Evolutionary conservation across 1,140 invertebrate species (phyloP).

Genomic region (Pteromalus puparum): DNA sequence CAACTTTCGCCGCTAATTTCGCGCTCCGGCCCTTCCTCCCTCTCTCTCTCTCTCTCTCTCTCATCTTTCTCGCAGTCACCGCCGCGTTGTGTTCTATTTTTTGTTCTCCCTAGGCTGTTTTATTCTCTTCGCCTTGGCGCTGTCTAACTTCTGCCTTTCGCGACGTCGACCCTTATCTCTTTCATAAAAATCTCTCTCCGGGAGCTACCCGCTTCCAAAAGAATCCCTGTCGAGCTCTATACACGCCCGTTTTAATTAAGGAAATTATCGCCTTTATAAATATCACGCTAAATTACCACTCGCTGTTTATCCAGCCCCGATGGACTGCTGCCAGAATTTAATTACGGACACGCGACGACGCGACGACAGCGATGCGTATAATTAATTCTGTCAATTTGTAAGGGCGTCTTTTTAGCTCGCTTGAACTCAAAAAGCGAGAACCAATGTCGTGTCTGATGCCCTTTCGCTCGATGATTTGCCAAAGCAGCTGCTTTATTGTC

Average conservation of each 20-base stretch:
- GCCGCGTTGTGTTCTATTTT: constrained; percentile 27
- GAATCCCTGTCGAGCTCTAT: background rate
- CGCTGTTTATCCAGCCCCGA: constrained; percentile 31
- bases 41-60: constrained; percentile 18
- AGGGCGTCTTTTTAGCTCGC: no score
- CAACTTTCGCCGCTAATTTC: constrained; percentile 66
- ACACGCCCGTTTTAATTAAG: constrained; percentile 29
- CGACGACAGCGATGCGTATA: background rate
- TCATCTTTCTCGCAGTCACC: constrained; percentile 14
- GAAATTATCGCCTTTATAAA: constrained; percentile 43
- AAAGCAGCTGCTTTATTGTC: no score
- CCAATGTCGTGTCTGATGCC: no score
- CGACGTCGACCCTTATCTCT: constrained; percentile 21
- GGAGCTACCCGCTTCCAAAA: background rate
- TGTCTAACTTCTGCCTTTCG: constrained; percentile 23
- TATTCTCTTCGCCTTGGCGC: constrained; percentile 24
- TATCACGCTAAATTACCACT: constrained; percentile 3
- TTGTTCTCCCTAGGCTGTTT: constrained; percentile 21
- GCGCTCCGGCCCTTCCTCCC: constrained; percentile 36
- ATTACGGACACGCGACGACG: background rate
- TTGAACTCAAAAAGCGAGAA: no score
- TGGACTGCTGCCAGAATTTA: background rate
- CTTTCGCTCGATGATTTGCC: no score
- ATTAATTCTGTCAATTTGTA: constrained; percentile 31
- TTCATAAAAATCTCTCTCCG: constrained; percentile 27